Conservation (phyloP, 2,888 invertebrate species). For the Stenodema calcarata region DNA sequence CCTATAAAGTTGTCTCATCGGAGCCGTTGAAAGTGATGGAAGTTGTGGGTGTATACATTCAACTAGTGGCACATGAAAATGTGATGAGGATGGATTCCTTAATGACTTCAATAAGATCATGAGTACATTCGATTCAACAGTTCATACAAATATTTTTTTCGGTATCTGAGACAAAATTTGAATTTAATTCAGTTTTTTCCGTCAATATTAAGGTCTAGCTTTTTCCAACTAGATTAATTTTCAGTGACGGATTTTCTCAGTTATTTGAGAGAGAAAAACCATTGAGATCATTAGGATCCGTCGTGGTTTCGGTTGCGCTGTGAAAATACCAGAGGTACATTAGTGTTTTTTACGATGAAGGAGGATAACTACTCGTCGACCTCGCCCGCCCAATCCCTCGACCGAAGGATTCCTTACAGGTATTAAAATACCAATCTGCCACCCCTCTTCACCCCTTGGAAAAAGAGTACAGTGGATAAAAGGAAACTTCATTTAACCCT, state of each 20-base stretch:
- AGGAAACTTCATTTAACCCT: constrained; percentile 43
- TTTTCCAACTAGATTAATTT: too few species aligned
- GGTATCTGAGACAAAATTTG: too few species aligned
- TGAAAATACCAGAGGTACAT: background rate
- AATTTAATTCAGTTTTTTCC: too few species aligned
- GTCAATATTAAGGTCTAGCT: too few species aligned
- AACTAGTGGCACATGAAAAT: too few species aligned
- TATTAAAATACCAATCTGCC: constrained; percentile 38
- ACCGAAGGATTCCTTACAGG: background rate
- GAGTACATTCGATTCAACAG: too few species aligned
- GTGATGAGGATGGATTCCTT: too few species aligned
- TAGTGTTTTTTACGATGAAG: constrained; percentile 16
- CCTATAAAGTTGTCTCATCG: too few species aligned
- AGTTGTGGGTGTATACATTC: too few species aligned
- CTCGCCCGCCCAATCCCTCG: background rate
- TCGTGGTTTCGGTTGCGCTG: background rate
- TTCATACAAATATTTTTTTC: too few species aligned
- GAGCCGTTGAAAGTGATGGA: too few species aligned
- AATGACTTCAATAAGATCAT: too few species aligned
- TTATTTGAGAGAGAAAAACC: background rate
- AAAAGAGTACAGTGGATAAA: constrained; percentile 12
- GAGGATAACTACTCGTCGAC: background rate
- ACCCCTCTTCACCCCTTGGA: background rate
- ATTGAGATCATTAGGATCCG: background rate
- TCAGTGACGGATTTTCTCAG: background rate